A percentile compares a stretch with the other conserved stretches of the same genome.
Evolutionary conservation across 64 coral and sea anemone species (phyloP).

Genomic region (Pocillopora verrucosa): DNA sequence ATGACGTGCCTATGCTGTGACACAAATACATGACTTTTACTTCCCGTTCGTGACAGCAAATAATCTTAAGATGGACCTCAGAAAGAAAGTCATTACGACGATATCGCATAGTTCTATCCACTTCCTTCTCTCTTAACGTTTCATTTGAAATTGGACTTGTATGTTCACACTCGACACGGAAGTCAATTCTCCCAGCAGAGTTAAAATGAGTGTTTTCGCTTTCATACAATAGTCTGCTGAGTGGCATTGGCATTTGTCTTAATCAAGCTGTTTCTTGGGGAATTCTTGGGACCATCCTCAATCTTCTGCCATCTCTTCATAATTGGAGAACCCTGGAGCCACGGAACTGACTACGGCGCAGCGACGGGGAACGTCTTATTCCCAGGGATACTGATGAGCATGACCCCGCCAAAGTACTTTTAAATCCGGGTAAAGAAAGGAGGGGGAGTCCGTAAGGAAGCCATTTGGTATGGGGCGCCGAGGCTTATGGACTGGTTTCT

Average conservation of each 20-base stretch:
- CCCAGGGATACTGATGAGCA: not conserved
- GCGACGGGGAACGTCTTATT: constrained; percentile 31
- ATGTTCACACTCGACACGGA: too few species aligned
- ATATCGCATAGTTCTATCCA: too few species aligned
- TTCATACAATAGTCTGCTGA: constrained; percentile 4
- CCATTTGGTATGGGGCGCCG: constrained; percentile 21
- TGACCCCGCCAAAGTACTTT: constrained; percentile 5
- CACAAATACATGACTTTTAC: too few species aligned
- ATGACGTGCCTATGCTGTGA: too few species aligned
- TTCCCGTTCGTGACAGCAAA: too few species aligned
- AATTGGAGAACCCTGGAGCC: constrained; percentile 34
- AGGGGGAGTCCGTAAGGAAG: constrained; percentile 20
- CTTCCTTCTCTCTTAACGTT: too few species aligned
- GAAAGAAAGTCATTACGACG: too few species aligned
- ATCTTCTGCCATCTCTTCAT: constrained; percentile 41
- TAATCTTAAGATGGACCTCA: too few species aligned
- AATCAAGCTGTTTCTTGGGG: constrained; percentile 25
- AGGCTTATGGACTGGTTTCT: constrained; percentile 16
- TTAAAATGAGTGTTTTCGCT: too few species aligned
- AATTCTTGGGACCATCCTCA: constrained; percentile 9
- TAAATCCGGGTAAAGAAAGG: constrained; percentile 29
- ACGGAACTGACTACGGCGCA: constrained; percentile 44
- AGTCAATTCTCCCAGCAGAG: too few species aligned
- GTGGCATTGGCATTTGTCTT: not conserved
- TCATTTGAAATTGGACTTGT: too few species aligned